Conservation (phyloP, 2,113 vertebrate genomes). For the Platycercus adscitus region DNA sequence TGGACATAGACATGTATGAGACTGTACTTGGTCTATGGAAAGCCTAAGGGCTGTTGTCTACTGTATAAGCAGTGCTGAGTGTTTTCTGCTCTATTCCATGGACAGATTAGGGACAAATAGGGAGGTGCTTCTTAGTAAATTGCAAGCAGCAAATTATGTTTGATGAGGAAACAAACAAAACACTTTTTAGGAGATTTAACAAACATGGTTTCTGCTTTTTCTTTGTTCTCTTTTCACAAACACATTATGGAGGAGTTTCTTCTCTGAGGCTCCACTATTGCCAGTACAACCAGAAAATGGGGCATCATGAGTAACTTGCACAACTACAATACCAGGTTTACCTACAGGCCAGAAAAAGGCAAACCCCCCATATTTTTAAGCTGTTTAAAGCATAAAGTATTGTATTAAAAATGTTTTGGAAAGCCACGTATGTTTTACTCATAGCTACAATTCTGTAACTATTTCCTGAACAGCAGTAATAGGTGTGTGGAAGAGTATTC, state of each 20-base stretch:
- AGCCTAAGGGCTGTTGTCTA: background rate
- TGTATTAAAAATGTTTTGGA: background rate
- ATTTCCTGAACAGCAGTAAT: background rate
- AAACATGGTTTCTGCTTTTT: background rate
- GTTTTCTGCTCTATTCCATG: background rate
- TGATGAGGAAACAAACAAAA: background rate
- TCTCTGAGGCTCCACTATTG: constrained; percentile 7
- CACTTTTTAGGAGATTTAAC: background rate
- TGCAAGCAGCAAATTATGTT: background rate
- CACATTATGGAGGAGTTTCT: background rate
- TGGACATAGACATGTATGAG: background rate
- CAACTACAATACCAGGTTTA: constrained; percentile 12
- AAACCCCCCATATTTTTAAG: background rate
- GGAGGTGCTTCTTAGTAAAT: background rate
- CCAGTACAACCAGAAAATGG: constrained; percentile 28
- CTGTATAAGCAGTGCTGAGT: background rate
- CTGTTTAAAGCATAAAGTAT: background rate
- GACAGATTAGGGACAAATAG: background rate
- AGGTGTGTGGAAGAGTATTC: background rate
- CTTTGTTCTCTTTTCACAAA: constrained; percentile 7
- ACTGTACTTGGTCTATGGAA: background rate
- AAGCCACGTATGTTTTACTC: background rate
- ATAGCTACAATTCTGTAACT: background rate
- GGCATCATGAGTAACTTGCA: background rate
- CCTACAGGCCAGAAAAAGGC: background rate